Base-by-base conservation (phyloP, 2,888 invertebrate genomes). In the Operophtera brumata region DNA sequence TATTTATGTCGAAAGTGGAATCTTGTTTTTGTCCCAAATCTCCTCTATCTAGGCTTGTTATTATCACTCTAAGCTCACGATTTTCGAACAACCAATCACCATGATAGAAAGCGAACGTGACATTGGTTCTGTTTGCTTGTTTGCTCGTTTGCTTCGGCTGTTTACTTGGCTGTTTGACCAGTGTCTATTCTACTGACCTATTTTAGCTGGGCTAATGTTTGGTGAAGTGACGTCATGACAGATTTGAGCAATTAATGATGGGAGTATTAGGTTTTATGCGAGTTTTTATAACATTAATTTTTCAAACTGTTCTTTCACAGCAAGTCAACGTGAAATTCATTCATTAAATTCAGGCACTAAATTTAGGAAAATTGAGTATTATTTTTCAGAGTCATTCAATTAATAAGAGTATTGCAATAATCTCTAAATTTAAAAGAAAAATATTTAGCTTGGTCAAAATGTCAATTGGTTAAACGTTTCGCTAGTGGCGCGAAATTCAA, bases 21-120 rank as follows among this genome's bases (percentile, higher is more conserved):
- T n/a, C n/a, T n/a, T n/a, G n/a, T n/a, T n/a, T n/a, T n/a, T n/a
- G n/a, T n/a, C n/a, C n/a, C n/a, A n/a, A n/a, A n/a, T n/a, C n/a
- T n/a, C 7, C 7, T 8, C 30, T 30, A 8, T 6, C 30, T 7
- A 7, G 7, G 30, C 30, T 30, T 9, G 30, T 30, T 9, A 9
- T 30, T 30, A 9, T 30, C 9, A 30, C 30, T 30, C 30, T 20
- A 20, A 20, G 4, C 20, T 30, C 30, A 30, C 30, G 8, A 26
- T 26, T n/a, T n/a, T n/a, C n/a, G 9, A 39, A 20, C n/a, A 20
- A 35, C 28, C 35, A 5, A 9, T 12, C 10, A 14, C 13, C 12
- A 50, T 49, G 47, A 46, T 48, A 13, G 66, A 68, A 75, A 71
- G 69, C 61, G 71, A 75, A 73, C 67, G 70, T 70, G 73, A 66